Conservation (phyloP, 2,888 invertebrate species). For the Bellardia bayeri region DNA sequence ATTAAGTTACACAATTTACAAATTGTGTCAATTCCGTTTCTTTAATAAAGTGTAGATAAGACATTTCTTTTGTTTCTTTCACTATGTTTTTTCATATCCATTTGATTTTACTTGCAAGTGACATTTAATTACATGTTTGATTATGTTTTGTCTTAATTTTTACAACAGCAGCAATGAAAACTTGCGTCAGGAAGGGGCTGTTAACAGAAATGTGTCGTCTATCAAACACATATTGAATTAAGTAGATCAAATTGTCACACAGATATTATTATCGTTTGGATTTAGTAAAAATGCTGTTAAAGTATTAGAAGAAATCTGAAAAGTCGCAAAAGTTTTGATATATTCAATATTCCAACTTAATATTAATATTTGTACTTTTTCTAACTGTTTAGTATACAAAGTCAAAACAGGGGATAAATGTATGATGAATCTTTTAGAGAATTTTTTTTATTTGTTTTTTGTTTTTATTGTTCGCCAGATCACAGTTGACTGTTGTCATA, state of each 20-base stretch:
- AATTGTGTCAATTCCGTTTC: constrained; percentile 40
- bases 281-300: neutral
- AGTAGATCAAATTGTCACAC: neutral
- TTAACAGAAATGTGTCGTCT: neutral
- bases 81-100: neutral
- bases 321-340: too few species aligned
- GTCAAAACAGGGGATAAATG: too few species aligned
- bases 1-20: constrained; percentile 11
- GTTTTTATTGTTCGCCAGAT: too few species aligned
- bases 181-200: neutral
- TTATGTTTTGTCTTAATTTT: neutral
- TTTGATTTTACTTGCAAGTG: constrained; percentile 7
- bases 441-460: too few species aligned
- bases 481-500: too few species aligned
- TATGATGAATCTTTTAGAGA: too few species aligned
- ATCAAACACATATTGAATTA: neutral
- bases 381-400: too few species aligned
- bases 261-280: neutral
- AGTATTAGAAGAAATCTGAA: too few species aligned
- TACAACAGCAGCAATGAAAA: neutral
- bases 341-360: too few species aligned
- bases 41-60: neutral
- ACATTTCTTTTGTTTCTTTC: neutral
- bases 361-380: too few species aligned
- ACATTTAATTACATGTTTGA: constrained; percentile 15